These are phyloP conservation scores for Spialia ferax DNA, from an alignment of 2,888 invertebrate genomes.

Conservation along the genomic window DNA sequence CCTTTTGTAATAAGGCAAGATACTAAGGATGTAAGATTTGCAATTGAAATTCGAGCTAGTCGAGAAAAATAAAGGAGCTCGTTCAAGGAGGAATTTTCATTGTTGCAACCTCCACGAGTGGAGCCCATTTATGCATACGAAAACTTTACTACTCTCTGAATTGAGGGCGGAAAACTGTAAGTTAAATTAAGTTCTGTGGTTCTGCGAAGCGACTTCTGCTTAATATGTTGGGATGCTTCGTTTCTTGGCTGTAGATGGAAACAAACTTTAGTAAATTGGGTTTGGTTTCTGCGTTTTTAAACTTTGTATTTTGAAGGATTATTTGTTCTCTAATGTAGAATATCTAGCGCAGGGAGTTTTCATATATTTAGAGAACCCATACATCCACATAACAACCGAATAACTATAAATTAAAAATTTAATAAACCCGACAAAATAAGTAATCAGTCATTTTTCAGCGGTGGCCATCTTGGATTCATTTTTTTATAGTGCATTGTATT, in stretches of 20 bases:
- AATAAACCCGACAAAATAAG: too few species aligned
- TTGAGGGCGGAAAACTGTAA: constrained; percentile 43
- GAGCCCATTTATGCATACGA: constrained; percentile 80
- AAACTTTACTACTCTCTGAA: constrained; percentile 58
- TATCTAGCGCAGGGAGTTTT: too few species aligned
- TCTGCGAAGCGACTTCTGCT: constrained; percentile 8
- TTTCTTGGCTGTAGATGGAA: background rate
- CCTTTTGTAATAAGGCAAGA: constrained; percentile 46
- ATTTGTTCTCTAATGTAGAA: too few species aligned
- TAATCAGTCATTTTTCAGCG: too few species aligned
- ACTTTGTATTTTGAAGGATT: background rate
- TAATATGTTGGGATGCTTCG: constrained; percentile 14
- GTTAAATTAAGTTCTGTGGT: constrained; percentile 36
- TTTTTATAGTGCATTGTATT: too few species aligned
- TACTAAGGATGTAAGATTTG: constrained; percentile 79
- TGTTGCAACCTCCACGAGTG: constrained; percentile 72
- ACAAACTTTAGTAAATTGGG: constrained; percentile 1
- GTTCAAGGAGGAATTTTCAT: constrained; percentile 71
- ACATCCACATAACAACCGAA: too few species aligned
- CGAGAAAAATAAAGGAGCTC: constrained; percentile 71
- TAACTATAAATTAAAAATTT: too few species aligned
- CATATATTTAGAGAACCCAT: too few species aligned
- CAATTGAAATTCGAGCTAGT: constrained; percentile 78
- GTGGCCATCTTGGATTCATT: too few species aligned
- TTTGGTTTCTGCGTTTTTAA: background rate